These are phyloP conservation scores for Hylaeus volcanicus DNA, from an alignment of 1,140 invertebrate genomes.

Conservation along the genomic window DNA sequence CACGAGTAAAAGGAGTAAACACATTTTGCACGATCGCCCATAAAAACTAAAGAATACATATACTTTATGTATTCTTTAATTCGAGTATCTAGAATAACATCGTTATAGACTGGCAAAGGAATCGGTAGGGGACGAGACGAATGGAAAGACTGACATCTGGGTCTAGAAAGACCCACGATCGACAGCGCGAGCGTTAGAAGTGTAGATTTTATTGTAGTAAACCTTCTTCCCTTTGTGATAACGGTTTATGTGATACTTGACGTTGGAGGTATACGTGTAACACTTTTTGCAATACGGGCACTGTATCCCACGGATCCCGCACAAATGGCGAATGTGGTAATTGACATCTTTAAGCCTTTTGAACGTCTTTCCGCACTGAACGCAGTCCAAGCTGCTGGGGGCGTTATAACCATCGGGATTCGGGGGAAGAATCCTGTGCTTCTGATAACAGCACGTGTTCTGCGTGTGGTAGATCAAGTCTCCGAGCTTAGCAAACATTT, in stretches of 20 bases:
- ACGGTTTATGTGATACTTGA: slow-evolving; percentile 56
- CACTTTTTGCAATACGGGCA: slow-evolving; percentile 52
- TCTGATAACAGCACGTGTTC: slow-evolving; percentile 11
- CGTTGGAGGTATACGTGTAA: slow-evolving; percentile 51
- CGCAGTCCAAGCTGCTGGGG: slow-evolving; percentile 46
- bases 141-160: too few species aligned
- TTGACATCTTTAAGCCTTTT: slow-evolving; percentile 67
- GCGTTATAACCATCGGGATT: background rate
- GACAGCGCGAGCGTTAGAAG: background rate
- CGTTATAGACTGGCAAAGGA: too few species aligned
- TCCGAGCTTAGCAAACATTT: background rate
- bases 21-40: too few species aligned
- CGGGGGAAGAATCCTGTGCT: background rate
- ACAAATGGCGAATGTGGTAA: slow-evolving; percentile 60
- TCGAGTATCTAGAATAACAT: too few species aligned
- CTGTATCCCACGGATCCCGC: slow-evolving; percentile 42
- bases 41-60: too few species aligned
- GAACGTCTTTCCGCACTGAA: slow-evolving; percentile 66
- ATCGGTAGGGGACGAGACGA: too few species aligned
- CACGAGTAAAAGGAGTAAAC: too few species aligned
- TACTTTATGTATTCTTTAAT: too few species aligned
- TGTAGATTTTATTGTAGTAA: slow-evolving; percentile 32
- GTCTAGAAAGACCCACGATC: too few species aligned
- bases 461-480: slow-evolving; percentile 30
- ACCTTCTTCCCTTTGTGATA: slow-evolving; percentile 43